Evolutionary conservation across 1,140 invertebrate genomes (phyloP), one percentile per base, ranked within the genome.

Genomic region (Calliphora vicina): DNA sequence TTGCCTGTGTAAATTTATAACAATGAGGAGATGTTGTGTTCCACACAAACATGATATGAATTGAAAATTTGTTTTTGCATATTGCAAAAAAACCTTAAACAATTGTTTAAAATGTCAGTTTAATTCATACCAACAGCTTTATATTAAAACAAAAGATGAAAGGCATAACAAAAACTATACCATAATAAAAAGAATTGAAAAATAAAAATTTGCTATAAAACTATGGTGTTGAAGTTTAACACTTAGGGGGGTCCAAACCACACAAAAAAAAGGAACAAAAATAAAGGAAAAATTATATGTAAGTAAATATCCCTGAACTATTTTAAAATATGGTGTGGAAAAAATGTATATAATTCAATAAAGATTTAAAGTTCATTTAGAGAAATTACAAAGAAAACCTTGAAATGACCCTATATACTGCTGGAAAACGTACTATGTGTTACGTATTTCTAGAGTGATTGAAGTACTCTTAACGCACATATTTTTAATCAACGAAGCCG

Each of bases 171-270:
- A 67, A 67, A 67, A 67, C n/a, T n/a, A n/a, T n/a, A n/a, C n/a
- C n/a, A n/a, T n/a, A n/a, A n/a, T n/a, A 20, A 67, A 67, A 20
- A 8, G 17, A 67, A 67, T 57, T 15, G n/a, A 15, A 57, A 57
- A 57, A 57, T 17, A 57, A 15, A 12, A 12, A 12, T 17, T 57
- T 57, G 13, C 12, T 57, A 57, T 1, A 23, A 23, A 67, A 67
- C 57, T 67, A 35, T 80, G 76, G 82, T 83, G 82, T 80, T 80
- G 82, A 83, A 83, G 80, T 67, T 72, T 27, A 72, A 80, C 82
- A 80, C 82, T 83, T 83, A 57, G 35, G 82, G 82, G 74, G 82
- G 73, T 82, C 50, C 73, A 6, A 50, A 25, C 12, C 13, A 45
- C n/a, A 71, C 4, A 67, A 57, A 57, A 57, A 57, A 57, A 13